Conservation (phyloP, 2,888 invertebrate species). For the Mythimna ferrago region DNA sequence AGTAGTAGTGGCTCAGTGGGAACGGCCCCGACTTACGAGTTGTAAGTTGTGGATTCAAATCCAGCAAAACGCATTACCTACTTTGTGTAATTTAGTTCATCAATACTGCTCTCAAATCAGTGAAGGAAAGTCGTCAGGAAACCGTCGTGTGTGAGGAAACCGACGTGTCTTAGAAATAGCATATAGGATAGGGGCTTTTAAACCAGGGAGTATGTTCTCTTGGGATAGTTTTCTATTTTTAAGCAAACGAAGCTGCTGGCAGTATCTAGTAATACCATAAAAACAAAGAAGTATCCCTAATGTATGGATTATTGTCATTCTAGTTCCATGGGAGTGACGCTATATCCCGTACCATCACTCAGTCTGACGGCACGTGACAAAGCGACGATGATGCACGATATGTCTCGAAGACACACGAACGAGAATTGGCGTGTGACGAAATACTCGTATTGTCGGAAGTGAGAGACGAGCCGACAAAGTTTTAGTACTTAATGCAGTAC, state of each 20-base stretch:
- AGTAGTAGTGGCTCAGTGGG: neutral
- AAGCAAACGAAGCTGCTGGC: no score
- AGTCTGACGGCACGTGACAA: conserved; percentile 27
- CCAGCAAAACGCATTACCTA: no score
- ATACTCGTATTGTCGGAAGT: conserved; percentile 8
- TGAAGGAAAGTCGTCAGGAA: no score
- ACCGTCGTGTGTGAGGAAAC: no score
- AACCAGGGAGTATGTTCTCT: neutral
- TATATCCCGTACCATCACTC: conserved; percentile 43
- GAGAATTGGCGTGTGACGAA: conserved; percentile 31
- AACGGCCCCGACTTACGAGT: no score
- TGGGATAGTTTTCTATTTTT: neutral
- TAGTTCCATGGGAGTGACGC: conserved; percentile 30
- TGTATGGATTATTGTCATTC: conserved; percentile 19
- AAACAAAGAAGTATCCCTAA: conserved; percentile 1
- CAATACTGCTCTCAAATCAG: no score
- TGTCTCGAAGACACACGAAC: conserved; percentile 22
- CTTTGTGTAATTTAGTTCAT: no score
- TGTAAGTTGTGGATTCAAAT: no score
- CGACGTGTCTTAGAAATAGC: no score
- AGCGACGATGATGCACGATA: conserved; percentile 34
- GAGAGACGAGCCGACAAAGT: conserved; percentile 38
- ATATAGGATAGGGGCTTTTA: no score
- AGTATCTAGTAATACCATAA: neutral
- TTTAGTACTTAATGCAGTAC: conserved; percentile 38